These are phyloP conservation scores for Metacarcinus magister DNA, from an alignment of 2,888 invertebrate genomes.

Conservation along the genomic window DNA sequence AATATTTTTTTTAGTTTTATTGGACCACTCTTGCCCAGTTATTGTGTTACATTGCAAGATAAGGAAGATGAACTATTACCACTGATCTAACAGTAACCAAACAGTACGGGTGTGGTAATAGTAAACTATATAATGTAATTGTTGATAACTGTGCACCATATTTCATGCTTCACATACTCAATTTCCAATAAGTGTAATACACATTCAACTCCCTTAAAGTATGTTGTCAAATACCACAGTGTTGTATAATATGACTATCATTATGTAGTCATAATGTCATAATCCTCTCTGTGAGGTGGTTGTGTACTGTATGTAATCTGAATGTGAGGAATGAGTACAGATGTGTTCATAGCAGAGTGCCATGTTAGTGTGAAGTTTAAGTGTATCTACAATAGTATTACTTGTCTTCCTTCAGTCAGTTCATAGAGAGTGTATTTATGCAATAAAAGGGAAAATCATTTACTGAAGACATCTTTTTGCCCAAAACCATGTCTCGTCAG, in stretches of 20 bases:
- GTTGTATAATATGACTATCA: background rate
- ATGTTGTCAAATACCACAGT: background rate
- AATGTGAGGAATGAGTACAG: background rate
- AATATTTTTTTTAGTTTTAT: background rate
- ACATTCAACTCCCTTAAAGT: background rate
- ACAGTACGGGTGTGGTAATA: background rate
- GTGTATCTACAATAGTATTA: slow-evolving; percentile 9
- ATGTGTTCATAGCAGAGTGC: background rate
- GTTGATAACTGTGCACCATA: background rate
- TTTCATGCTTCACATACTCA: background rate
- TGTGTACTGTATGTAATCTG: background rate
- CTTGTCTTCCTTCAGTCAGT: slow-evolving; percentile 28
- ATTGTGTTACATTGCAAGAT: background rate
- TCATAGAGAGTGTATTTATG: slow-evolving; percentile 36
- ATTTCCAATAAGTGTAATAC: background rate
- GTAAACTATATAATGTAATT: background rate
- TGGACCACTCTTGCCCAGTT: background rate
- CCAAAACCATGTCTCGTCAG: background rate
- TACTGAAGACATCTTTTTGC: background rate
- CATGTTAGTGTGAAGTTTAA: slow-evolving; percentile 14
- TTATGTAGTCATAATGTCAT: background rate
- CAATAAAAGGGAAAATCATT: slow-evolving; percentile 28
- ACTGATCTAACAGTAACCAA: background rate
- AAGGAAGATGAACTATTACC: background rate
- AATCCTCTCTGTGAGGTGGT: background rate